A percentile compares a stretch with the other conserved stretches of the same genome.
Conservation (phyloP, 2,888 invertebrate genomes). For the Plemyria rubiginata region DNA sequence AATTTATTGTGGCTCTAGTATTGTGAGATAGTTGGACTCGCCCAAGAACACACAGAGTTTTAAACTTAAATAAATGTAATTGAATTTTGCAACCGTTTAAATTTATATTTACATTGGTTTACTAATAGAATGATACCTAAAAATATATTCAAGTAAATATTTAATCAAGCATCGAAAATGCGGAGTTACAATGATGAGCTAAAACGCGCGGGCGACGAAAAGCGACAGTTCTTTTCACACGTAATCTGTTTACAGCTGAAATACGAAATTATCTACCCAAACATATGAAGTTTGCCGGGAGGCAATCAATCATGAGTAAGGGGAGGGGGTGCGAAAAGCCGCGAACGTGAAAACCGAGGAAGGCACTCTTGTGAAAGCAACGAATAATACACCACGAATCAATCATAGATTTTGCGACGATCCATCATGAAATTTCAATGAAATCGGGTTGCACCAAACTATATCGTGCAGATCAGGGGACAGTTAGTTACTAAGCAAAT, state of each 20-base stretch:
- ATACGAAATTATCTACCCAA: slow-evolving; percentile 83
- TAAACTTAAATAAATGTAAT: slow-evolving; percentile 10
- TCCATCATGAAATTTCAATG: slow-evolving; percentile 82
- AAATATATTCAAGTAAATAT: slow-evolving; percentile 40
- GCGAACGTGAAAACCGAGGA: slow-evolving; percentile 71
- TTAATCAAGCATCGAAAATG: slow-evolving; percentile 63
- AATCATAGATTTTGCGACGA: slow-evolving; percentile 83
- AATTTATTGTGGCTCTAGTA: slow-evolving; percentile 44
- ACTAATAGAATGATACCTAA: slow-evolving; percentile 19
- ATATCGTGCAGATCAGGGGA: slow-evolving; percentile 31
- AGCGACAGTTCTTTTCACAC: slow-evolving; percentile 78
- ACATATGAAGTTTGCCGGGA: slow-evolving; percentile 81
- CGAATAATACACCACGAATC: slow-evolving; percentile 83
- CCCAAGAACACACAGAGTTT: slow-evolving; percentile 7
- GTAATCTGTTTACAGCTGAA: slow-evolving; percentile 83
- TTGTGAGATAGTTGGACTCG: slow-evolving; percentile 42
- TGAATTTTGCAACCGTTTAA: not conserved
- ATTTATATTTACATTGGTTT: slow-evolving; percentile 18
- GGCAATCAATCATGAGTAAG: slow-evolving; percentile 77
- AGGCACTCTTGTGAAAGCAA: slow-evolving; percentile 78
- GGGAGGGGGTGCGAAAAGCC: slow-evolving; percentile 74
- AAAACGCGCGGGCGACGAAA: slow-evolving; percentile 54
- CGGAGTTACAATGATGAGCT: slow-evolving; percentile 67
- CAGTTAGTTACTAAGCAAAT: slow-evolving; percentile 33
- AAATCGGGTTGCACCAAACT: slow-evolving; percentile 46